Evolutionary conservation across 2,113 vertebrate genomes (phyloP).

Genomic region (Calidris pygmaea): DNA sequence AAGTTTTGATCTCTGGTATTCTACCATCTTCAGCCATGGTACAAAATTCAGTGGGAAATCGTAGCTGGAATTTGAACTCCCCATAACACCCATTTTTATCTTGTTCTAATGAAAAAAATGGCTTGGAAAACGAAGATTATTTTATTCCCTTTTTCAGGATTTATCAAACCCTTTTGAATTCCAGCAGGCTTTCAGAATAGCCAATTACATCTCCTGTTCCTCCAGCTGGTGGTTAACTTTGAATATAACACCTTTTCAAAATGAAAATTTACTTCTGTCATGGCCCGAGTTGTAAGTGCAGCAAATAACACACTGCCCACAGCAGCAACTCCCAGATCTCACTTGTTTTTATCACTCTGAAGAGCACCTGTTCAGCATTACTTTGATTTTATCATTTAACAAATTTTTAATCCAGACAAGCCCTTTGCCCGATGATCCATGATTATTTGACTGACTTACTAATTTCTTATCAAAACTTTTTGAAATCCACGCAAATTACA

Average conservation of each 20-base stretch:
- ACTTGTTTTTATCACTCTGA: background rate
- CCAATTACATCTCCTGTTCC: background rate
- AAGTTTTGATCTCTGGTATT: background rate
- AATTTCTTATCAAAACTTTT: slow-evolving; percentile 2
- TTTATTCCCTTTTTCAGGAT: background rate
- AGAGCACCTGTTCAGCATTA: background rate
- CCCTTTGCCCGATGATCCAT: background rate
- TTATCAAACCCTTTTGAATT: background rate
- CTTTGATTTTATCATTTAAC: background rate
- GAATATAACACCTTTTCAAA: background rate
- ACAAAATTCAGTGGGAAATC: background rate
- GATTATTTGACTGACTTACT: slow-evolving; percentile 18
- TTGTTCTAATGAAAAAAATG: background rate
- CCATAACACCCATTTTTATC: background rate
- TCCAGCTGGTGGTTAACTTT: background rate
- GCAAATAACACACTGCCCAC: background rate
- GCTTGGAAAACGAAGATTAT: background rate
- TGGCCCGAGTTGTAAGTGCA: background rate
- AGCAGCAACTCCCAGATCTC: background rate
- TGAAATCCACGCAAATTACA: background rate
- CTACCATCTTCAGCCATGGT: background rate
- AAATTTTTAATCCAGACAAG: background rate
- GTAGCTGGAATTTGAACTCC: background rate
- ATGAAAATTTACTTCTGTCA: background rate
- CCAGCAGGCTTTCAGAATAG: background rate